Conservation (phyloP, 2,797 vertebrate genomes). For the Neoniphon sammara region DNA sequence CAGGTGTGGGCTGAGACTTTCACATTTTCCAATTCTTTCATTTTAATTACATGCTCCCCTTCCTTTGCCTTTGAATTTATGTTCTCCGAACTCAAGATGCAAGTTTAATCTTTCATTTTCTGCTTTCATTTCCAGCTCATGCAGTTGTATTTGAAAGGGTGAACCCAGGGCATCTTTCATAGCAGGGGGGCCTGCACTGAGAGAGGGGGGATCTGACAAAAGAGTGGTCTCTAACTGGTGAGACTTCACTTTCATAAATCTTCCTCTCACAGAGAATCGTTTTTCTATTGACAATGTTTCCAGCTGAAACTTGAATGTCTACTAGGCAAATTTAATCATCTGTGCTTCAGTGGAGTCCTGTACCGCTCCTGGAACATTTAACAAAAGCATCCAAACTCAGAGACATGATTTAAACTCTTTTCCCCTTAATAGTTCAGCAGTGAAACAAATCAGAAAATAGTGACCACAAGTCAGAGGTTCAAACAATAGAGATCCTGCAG, state of each 20-base stretch:
- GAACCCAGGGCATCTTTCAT: no score
- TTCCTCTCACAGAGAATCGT: constrained; percentile 15
- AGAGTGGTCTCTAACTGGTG: background rate
- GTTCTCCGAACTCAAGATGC: background rate
- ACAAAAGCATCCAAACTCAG: no score
- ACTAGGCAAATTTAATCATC: constrained; percentile 45
- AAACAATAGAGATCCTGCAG: no score
- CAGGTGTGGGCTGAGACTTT: no score
- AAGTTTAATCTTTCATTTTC: background rate
- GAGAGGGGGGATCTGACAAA: no score
- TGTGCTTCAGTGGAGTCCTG: constrained; percentile 21
- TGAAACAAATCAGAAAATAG: no score
- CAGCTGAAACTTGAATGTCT: constrained; percentile 20
- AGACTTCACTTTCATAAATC: constrained; percentile 34
- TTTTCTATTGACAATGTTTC: background rate
- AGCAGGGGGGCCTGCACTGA: no score
- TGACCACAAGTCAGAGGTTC: no score
- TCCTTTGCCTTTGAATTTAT: background rate
- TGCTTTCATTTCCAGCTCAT: background rate
- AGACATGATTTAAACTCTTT: no score
- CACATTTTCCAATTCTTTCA: no score
- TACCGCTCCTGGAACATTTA: no score
- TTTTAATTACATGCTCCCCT: background rate
- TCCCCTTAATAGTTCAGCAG: no score
- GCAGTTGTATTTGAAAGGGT: background rate